A percentile compares a stretch with the other conserved stretches of the same genome.
phyloP scores from a whole-genome alignment of 2,888 invertebrate genomes.

The Luperina nickerlii region DNA sequence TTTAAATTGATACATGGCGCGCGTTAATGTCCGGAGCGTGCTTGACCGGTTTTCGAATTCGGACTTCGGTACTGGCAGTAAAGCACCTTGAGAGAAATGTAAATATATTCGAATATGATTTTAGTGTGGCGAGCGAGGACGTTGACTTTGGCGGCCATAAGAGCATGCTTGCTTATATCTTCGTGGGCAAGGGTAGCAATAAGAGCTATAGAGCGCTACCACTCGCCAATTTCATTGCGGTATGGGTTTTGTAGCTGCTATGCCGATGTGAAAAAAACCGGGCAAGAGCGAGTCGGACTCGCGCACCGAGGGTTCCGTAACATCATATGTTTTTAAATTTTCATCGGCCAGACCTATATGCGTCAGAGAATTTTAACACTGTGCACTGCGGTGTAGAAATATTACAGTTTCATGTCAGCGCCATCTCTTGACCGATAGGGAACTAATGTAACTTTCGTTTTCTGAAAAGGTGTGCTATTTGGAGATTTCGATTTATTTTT shows the following conservation, averaged over 20 bases:
- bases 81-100: conserved; percentile 79
- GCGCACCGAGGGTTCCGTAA: no score
- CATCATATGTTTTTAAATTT: no score
- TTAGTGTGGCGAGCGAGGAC: conserved; percentile 79
- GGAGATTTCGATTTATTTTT: no score
- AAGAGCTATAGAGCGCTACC: conserved; percentile 43
- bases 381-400: no score
- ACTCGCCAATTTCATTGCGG: background rate
- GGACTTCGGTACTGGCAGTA: conserved; percentile 68
- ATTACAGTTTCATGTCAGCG: no score
- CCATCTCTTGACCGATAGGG: no score
- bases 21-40: conserved; percentile 58
- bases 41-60: conserved; percentile 69
- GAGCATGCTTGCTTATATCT: conserved; percentile 66
- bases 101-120: conserved; percentile 83
- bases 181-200: conserved; percentile 61
- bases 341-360: no score
- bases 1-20: conserved; percentile 51
- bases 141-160: conserved; percentile 75
- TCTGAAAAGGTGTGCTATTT: no score
- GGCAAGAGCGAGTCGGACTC: no score
- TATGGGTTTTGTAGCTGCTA: background rate
- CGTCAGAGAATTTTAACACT: no score
- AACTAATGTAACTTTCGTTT: no score
- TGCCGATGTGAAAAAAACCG: background rate